Evolutionary conservation across 2,888 invertebrate genomes (phyloP), one percentile per base, ranked within the genome.

Genomic region (Cantharis lateralis): DNA sequence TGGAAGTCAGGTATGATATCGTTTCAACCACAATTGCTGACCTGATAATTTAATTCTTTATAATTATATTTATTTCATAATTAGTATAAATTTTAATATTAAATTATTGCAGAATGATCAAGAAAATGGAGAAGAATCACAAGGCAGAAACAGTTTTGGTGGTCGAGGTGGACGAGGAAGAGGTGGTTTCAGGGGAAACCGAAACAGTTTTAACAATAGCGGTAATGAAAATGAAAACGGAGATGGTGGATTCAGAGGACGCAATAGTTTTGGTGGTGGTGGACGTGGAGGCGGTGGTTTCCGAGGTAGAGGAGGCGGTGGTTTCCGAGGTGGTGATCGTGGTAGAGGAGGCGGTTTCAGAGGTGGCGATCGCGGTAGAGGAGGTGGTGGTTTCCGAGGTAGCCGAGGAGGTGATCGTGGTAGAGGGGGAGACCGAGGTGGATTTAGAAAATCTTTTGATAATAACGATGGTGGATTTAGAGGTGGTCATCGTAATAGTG

Each of bases 391-490:
- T 18, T 79, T 79, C 64, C 71, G 85, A 2, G 84, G 86, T 13
- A 2, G 4, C 2, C 1, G 32, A 32, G 32, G 32, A 32, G 32
- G 32, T 13, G 32, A 32, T 32, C 32, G 32, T n/a, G n/a, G 48
- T 7, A 3, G n/a, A 5, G 7, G 48, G 7, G n/a, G 83, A 3
- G 84, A 81, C 16, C 75, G 83, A 0, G 79, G 84, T 13, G 83
- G 84, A 66, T 83, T 84, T 62, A 83, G 84, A 10, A 64, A 64
- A 64, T 64, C 64, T 1, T 72, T 72, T 48, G 32, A 82, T 7
- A 82, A 82, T 15, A 80, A 81, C 3, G 81, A 82, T n/a, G 75
- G 85, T 15, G 84, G 83, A n/a, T 85, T 82, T 16, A 76, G 82
- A 26, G 76, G 83, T n/a, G 84, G 80, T 62, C 85, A 81, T 70